Percentiles rank a stretch among this genome's conserved stretches.
phyloP scores from a whole-genome alignment of 1,140 invertebrate genomes.

The Periplaneta americana region DNA sequence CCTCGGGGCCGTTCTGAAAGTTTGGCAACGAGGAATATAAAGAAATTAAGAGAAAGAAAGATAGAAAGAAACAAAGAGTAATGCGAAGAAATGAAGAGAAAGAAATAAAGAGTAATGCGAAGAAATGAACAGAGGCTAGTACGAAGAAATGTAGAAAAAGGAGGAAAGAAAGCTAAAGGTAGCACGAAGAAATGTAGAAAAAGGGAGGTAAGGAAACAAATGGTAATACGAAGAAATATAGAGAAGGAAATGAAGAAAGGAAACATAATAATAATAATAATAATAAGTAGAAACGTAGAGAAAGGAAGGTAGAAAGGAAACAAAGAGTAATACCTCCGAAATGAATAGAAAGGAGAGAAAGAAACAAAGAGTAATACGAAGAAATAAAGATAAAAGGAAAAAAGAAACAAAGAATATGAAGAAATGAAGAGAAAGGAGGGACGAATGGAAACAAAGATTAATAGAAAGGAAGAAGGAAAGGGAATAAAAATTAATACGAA shows the following conservation, averaged over 20 bases:
- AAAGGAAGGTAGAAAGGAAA: not conserved
- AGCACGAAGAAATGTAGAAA: too few species aligned
- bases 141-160: too few species aligned
- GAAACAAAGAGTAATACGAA: not conserved
- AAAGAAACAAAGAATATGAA: not conserved
- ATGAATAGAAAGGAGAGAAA: not conserved
- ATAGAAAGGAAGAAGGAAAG: not conserved
- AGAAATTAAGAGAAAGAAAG: too few species aligned
- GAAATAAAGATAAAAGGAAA: not conserved
- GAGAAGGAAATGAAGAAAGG: not conserved
- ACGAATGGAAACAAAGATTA: too few species aligned
- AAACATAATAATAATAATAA: not conserved
- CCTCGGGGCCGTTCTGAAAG: too few species aligned
- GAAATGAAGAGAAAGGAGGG: not conserved
- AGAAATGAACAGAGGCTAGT: too few species aligned
- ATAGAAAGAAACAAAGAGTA: too few species aligned
- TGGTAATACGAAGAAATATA: not conserved
- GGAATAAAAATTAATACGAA: too few species aligned
- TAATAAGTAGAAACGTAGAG: not conserved
- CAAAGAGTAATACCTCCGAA: not conserved
- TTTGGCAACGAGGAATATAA: too few species aligned
- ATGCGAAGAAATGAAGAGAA: too few species aligned
- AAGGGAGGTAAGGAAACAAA: not conserved
- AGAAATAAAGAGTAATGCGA: too few species aligned
- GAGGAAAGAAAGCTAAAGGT: too few species aligned